A percentile compares a stretch with the other conserved stretches of the same genome.
Conservation (phyloP, 2,113 vertebrate species). For the Hippocampus guttulatus region DNA sequence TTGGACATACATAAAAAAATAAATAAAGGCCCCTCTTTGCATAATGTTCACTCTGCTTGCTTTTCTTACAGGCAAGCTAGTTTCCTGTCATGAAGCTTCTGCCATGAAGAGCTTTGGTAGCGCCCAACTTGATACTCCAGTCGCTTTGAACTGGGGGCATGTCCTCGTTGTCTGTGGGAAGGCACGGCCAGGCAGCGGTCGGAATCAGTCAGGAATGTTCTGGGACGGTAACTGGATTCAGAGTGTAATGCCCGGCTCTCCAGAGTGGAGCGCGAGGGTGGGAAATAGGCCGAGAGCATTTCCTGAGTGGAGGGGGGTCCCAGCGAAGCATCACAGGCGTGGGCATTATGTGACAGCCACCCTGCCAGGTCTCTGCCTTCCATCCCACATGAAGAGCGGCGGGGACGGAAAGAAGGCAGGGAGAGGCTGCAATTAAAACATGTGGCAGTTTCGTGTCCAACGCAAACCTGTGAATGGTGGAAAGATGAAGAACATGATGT, state of each 20-base stretch:
- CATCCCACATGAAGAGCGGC: slow-evolving; percentile 51
- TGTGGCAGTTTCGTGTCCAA: slow-evolving; percentile 8
- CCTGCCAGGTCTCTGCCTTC: slow-evolving; percentile 57
- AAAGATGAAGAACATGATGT: slow-evolving; percentile 2
- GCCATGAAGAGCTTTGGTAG: slow-evolving; percentile 62
- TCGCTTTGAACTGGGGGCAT: slow-evolving; percentile 55
- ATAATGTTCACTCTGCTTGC: slow-evolving; percentile 7
- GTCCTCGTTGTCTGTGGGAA: slow-evolving; percentile 67
- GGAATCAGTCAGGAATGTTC: slow-evolving; percentile 70
- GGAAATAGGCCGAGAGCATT: slow-evolving; percentile 72
- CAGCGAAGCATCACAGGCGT: slow-evolving; percentile 71
- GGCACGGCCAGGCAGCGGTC: slow-evolving; percentile 58
- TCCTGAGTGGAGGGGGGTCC: slow-evolving; percentile 74
- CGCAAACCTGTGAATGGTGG: background rate
- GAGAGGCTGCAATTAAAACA: slow-evolving; percentile 13
- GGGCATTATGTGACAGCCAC: slow-evolving; percentile 67
- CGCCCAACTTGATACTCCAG: slow-evolving; percentile 64
- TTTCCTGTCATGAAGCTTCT: slow-evolving; percentile 69
- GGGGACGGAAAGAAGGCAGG: slow-evolving; percentile 20
- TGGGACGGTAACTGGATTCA: slow-evolving; percentile 67
- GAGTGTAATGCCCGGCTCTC: slow-evolving; percentile 63
- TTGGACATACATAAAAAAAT: background rate
- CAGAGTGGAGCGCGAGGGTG: slow-evolving; percentile 68
- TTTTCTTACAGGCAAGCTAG: slow-evolving; percentile 40
- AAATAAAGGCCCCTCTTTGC: background rate